Evolutionary conservation across 2,113 vertebrate species (phyloP).

Genomic region (Petromus typicus): DNA sequence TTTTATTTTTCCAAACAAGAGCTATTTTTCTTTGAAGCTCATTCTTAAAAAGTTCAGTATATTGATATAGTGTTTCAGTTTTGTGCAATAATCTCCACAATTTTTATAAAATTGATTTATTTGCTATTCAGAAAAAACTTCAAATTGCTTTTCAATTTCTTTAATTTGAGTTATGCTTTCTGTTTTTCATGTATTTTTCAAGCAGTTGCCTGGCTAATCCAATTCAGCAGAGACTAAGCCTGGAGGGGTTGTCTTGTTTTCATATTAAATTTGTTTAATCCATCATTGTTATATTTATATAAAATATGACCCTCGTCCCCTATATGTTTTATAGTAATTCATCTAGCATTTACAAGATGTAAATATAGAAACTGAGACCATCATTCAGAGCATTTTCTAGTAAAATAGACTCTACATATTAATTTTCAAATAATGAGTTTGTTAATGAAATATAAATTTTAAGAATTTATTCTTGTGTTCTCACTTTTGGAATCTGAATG

Average conservation of each 20-base stretch:
- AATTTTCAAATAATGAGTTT: constrained; percentile 1
- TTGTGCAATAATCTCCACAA: not conserved
- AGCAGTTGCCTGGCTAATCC: not conserved
- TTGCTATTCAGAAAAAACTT: constrained; percentile 26
- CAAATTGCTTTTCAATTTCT: not conserved
- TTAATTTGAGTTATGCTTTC: constrained; percentile 21
- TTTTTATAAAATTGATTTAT: not conserved
- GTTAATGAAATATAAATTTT: constrained; percentile 62
- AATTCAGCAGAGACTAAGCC: constrained; percentile 21
- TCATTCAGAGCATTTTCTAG: constrained; percentile 47
- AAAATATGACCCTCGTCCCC: not conserved
- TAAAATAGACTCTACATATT: constrained; percentile 51
- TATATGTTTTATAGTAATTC: constrained; percentile 35
- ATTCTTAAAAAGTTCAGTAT: constrained; percentile 3
- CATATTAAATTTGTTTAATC: constrained; percentile 61
- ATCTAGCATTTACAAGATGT: constrained; percentile 57
- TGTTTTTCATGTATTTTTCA: constrained; percentile 45
- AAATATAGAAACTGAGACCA: constrained; percentile 65
- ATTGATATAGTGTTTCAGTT: not conserved
- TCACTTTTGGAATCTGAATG: constrained; percentile 38
- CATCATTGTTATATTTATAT: constrained; percentile 61
- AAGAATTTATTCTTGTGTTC: constrained; percentile 30
- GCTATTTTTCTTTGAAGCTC: not conserved
- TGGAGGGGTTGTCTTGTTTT: constrained; percentile 30
- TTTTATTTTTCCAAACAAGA: not conserved